Evolutionary conservation across 2,888 invertebrate genomes (phyloP).

Genomic region (Podabrus alpinus): DNA sequence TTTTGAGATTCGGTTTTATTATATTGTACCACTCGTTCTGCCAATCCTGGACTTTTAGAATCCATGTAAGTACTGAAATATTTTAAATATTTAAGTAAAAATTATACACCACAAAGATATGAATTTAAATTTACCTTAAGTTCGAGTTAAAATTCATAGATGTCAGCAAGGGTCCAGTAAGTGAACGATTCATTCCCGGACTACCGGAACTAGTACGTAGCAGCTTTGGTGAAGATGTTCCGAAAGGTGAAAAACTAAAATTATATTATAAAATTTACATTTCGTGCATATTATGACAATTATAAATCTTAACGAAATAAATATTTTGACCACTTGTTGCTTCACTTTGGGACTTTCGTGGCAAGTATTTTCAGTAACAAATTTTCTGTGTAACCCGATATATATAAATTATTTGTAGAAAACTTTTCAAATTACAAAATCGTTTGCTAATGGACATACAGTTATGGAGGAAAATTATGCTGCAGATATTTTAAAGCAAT

Average conservation of each 20-base stretch:
- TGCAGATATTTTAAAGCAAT: neutral
- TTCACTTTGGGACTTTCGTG: neutral
- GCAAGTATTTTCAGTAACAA: neutral
- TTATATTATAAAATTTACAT: neutral
- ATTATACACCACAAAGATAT: neutral
- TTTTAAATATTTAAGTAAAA: neutral
- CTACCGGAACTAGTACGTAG: neutral
- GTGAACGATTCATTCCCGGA: slow-evolving; percentile 45
- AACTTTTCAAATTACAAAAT: neutral
- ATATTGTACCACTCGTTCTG: slow-evolving; percentile 58
- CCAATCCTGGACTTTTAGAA: slow-evolving; percentile 59
- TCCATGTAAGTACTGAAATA: slow-evolving; percentile 54
- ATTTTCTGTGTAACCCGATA: too few relatives aligned
- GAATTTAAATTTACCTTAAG: slow-evolving; percentile 48
- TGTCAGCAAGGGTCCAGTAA: slow-evolving; percentile 55
- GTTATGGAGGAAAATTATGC: neutral
- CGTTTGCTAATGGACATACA: neutral
- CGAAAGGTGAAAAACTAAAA: neutral
- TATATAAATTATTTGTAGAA: neutral
- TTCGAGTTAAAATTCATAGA: slow-evolving; percentile 57
- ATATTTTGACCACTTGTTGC: neutral
- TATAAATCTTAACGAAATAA: too few relatives aligned
- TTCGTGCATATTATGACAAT: neutral
- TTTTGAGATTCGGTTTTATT: slow-evolving; percentile 49
- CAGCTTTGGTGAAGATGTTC: neutral